Base-by-base conservation (phyloP, 2,888 invertebrate genomes). In the Onthophagus sagittarius region DNA sequence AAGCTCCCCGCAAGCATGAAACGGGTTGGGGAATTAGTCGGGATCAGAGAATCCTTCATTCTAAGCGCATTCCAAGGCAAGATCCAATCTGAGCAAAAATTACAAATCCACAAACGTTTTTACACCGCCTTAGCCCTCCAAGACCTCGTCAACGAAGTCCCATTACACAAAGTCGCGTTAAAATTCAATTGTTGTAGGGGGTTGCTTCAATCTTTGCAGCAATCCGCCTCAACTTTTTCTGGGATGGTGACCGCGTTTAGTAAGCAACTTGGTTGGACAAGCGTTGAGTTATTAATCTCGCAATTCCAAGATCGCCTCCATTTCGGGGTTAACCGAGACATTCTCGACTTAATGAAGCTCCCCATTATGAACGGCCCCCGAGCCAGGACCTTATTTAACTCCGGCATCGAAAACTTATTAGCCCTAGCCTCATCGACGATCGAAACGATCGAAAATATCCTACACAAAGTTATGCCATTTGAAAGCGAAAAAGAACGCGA, bases 221-320 rank as follows among this genome's bases (percentile, higher is more conserved):
- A 98, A 84, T 93, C 94, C 73, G 94, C 98, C 0, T 93, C 98
- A 53, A 96, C 97, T 53, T 98, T 98, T 89, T 70, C 74, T 4
- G 98, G 97, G 73, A 98, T 98, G 94, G 95, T 99, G 0, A 96
- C 97, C 2, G 92, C 95, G n/a, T 99, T 99, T 86, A 97, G 98
- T 84, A 91, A 90, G 76, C 93, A 96, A 72, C 86, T 99, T 9
- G 96, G 97, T 23, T 99, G 99, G 98, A 90, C 90, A 77, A 95
- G 93, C 82, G 88, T 99, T 81, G 94, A 97, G 84, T 87, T 96
- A 77, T 87, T 99, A 63, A 89, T 99, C 63, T 91, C 93, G 0
- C 96, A 98, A 85, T 98, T 99, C 85, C 97, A 98, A 86, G 93
- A 94, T 80, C 91, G 99, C 13, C 88, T 99, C 63, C 95, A 95